These are phyloP conservation scores for Ennomos quercinarius DNA, from an alignment of 2,888 invertebrate species.

Conservation along the genomic window DNA sequence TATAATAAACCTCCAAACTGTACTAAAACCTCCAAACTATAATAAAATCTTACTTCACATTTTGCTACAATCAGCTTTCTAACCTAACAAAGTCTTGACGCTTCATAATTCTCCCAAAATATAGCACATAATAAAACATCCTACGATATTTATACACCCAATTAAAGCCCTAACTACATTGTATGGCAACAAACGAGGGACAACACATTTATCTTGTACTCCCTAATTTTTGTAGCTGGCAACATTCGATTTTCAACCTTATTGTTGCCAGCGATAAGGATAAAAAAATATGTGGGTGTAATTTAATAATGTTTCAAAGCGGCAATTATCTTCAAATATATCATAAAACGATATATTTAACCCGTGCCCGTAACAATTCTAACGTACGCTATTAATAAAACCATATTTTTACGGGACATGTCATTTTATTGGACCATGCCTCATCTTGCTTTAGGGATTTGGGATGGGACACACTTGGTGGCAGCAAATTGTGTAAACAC, in stretches of 20 bases:
- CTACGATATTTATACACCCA: constrained; percentile 35
- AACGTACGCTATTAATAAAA: constrained; percentile 60
- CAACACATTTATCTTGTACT: constrained; percentile 43
- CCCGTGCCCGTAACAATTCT: constrained; percentile 58
- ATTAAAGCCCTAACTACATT: constrained; percentile 42
- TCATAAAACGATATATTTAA: constrained; percentile 51
- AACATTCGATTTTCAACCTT: constrained; percentile 21
- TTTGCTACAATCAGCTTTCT: no score
- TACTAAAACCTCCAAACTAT: no score
- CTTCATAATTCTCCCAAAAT: constrained; percentile 6
- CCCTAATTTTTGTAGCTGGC: constrained; percentile 24
- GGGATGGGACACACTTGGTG: constrained; percentile 14
- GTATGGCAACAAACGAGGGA: constrained; percentile 44
- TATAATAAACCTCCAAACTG: no score
- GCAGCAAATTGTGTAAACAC: neutral
- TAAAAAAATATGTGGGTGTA: constrained; percentile 5
- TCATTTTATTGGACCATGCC: constrained; percentile 60
- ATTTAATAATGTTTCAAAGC: constrained; percentile 26
- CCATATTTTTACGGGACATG: constrained; percentile 60
- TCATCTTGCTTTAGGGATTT: constrained; percentile 43
- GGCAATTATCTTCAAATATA: constrained; percentile 43
- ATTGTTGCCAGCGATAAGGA: constrained; percentile 9
- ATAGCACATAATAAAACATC: constrained; percentile 17
- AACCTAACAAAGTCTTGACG: no score
- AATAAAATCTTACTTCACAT: no score